Base-by-base conservation (phyloP, 2,113 vertebrate genomes). In the Microcebus murinus region DNA sequence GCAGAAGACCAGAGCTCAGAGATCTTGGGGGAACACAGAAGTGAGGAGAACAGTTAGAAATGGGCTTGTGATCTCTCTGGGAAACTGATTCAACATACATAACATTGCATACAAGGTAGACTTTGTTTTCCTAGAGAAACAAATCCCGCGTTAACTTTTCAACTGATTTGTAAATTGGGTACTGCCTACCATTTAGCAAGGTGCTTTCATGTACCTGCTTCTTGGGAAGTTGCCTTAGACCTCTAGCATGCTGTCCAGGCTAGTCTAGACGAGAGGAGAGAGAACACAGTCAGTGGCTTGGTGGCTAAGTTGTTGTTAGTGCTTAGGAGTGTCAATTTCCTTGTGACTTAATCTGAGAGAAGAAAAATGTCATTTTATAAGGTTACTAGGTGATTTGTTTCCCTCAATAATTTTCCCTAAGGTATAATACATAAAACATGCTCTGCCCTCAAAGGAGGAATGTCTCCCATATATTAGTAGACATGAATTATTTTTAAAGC, bases 401-500 rank as follows among this genome's bases (percentile, higher is more conserved):
- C 76, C 57, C 80, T 94, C 39, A 45, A 63, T 81, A 77, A 81
- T 59, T 52, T 82, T 73, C 23, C 68, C 45, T 81, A 18, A 74
- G 23, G 31, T 93, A 0, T 79, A 87, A 68, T 25, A 70, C 63
- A 74, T 42, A 71, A 84, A 92, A 61, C 4, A 74, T 4, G 2
- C 6, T 45, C 34, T 65, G 14, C 34, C 39, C 81, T 93, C 57
- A 55, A 55, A 20, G 76, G 45, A 74, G 52, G 36, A 94, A 82
- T 82, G 76, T 71, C 42, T 93, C 61, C 31, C n/a, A 31, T 25
- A 65, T 76, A 70, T 67, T 87, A 52, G 36, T 71, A 92, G 45
- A 73, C 11, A 74, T 36, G 67, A 77, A 50, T 82, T 80, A 91
- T 57, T 93, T 91, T 91, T 73, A 95, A 95, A 85, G 67, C 14